Percentiles rank a stretch among this genome's conserved stretches.
Conservation (phyloP, 2,113 vertebrate species). For the Neolamprologus ventralis region DNA sequence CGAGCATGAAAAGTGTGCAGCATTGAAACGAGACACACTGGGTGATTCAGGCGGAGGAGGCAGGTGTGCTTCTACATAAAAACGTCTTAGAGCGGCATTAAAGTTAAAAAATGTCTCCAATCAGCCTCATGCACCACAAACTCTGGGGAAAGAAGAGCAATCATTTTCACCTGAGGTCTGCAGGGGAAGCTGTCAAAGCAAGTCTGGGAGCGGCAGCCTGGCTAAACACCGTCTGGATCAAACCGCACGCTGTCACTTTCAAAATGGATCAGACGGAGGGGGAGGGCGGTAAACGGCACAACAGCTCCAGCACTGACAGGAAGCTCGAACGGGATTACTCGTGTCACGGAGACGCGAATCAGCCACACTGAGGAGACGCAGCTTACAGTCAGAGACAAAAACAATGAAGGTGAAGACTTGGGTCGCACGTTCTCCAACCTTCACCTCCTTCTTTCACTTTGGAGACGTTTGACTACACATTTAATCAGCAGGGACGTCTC, state of each 20-base stretch:
- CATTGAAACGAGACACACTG: not conserved
- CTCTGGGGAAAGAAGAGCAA: not conserved
- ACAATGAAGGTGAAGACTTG: not conserved
- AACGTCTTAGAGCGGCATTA: not conserved
- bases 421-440: not conserved
- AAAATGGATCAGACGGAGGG: slow-evolving; percentile 3
- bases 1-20: not conserved
- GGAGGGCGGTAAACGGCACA: not conserved
- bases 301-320: not conserved
- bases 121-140: not conserved
- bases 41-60: not conserved
- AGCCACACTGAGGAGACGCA: not conserved
- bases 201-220: not conserved
- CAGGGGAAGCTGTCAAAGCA: not conserved
- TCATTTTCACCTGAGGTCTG: rapidly evolving
- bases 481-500: rapidly evolving
- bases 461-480: not conserved
- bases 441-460: rapidly evolving
- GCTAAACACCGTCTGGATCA: not conserved
- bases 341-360: rapidly evolving
- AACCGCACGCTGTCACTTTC: not conserved
- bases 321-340: not conserved
- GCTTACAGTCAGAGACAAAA: not conserved
- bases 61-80: not conserved
- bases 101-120: not conserved